Base-by-base conservation (phyloP, 2,888 invertebrate genomes). In the Acrobasis consociella region DNA sequence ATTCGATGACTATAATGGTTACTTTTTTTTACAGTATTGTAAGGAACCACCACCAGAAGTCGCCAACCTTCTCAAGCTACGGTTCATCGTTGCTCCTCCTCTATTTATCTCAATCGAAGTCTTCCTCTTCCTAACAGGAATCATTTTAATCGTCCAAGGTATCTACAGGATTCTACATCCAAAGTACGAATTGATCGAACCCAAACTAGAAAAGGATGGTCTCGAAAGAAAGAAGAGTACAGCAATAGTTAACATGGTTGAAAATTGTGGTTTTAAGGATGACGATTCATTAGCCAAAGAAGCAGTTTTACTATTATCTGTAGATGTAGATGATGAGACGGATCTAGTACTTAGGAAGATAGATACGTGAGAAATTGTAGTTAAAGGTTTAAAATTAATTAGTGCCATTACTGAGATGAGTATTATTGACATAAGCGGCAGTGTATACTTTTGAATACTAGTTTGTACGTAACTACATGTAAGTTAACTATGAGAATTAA, bases 41-140 rank as follows among this genome's bases (percentile, higher is more conserved):
- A 80, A 83, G 17, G 74, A 81, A 37, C 83, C 92, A 11, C 93
- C 94, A 0, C 72, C 84, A 38, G 77, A 83, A 0, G 75, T 94
- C 3, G 72, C 86, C 22, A 71, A 82, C 5, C 72, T 94, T 1
- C 80, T 94, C 0, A 85, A 87, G 17, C 76, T 94, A 0, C 87
- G 93, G 1, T 86, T 94, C 65, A 86, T 93, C 65, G 83, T 93
- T 52, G 92, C 89, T 0, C 94, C 94, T 0, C 87, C 93, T 0
- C 70, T 93, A 2, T 81, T 94, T 72, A 86, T 91, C 69, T 82
- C 88, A 0, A 46, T 91, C 0, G 86, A 92, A 59, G 82, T 92
- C n/a, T 50, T 92, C 0, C 81, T 94, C 46, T 78, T 93, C 65
- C 58, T 90, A 58, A 73, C 85, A 7, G 94, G 94, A 2, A 58